These are phyloP conservation scores for Limonius californicus DNA, from an alignment of 1,140 invertebrate genomes.

Conservation along the genomic window DNA sequence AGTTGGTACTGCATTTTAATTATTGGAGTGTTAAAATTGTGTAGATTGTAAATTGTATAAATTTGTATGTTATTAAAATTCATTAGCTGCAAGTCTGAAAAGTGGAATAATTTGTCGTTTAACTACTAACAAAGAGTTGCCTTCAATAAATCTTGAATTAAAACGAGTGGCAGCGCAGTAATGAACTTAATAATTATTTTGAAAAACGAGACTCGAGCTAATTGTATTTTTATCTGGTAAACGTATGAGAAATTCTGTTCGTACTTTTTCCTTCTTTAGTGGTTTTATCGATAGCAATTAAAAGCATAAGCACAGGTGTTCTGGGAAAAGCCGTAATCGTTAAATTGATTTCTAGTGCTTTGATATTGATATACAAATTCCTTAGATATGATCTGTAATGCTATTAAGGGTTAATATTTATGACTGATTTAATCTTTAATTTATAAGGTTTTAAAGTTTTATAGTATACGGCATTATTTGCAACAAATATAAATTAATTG, in stretches of 20 bases:
- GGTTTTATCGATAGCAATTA: conserved; percentile 37
- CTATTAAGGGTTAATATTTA: conserved; percentile 35
- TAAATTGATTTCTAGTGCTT: conserved; percentile 39
- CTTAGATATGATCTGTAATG: conserved; percentile 38
- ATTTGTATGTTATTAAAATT: conserved; percentile 37
- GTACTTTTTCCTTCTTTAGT: conserved; percentile 23
- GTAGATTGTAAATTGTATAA: conserved; percentile 33
- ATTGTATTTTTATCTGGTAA: conserved; percentile 2
- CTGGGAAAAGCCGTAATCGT: conserved; percentile 31
- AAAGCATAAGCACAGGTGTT: conserved; percentile 38
- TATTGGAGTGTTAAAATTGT: conserved; percentile 22
- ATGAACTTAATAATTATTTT: conserved; percentile 13
- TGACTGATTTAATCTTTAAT: conserved; percentile 40
- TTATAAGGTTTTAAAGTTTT: conserved; percentile 39
- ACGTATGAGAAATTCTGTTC: background rate
- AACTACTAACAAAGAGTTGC: conserved; percentile 1
- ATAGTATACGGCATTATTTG: background rate
- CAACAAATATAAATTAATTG: background rate
- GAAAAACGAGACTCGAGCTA: conserved; percentile 6
- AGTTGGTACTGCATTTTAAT: conserved; percentile 4
- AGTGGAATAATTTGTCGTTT: conserved; percentile 11
- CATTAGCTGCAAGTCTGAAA: conserved; percentile 22
- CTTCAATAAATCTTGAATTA: conserved; percentile 15
- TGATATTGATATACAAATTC: conserved; percentile 37
- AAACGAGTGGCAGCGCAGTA: conserved; percentile 1